Conservation (phyloP, 2,888 invertebrate genomes). For the Spatulosminthurus flaviceps region DNA sequence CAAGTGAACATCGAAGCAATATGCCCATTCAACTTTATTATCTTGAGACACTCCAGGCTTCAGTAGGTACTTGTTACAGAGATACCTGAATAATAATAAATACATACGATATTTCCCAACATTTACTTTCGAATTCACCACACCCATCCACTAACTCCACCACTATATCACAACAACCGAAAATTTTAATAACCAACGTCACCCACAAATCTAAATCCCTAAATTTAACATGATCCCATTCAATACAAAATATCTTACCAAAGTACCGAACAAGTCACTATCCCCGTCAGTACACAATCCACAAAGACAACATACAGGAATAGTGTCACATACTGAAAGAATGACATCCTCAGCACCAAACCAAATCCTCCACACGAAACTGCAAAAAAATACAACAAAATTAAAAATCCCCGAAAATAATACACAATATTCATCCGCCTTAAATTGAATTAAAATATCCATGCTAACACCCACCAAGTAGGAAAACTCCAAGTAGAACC, state of each 20-base stretch:
- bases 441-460: background rate
- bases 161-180: too few relatives aligned
- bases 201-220: background rate
- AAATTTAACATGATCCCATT: background rate
- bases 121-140: too few relatives aligned
- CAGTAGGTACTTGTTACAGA: slow-evolving; percentile 81
- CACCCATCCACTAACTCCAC: background rate
- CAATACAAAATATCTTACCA: slow-evolving; percentile 78
- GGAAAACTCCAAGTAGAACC: slow-evolving; percentile 85
- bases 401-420: background rate
- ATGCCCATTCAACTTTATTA: slow-evolving; percentile 97
- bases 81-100: slow-evolving; percentile 72
- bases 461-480: slow-evolving; percentile 73
- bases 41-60: slow-evolving; percentile 72
- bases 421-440: background rate
- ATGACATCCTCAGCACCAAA: slow-evolving; percentile 76
- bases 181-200: background rate
- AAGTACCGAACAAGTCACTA: slow-evolving; percentile 85
- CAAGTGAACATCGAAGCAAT: slow-evolving; percentile 97
- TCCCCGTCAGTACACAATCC: slow-evolving; percentile 90
- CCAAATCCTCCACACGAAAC: slow-evolving; percentile 92
- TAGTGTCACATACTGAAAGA: slow-evolving; percentile 79
- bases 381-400: slow-evolving; percentile 68
- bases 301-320: slow-evolving; percentile 91
- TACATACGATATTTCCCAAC: background rate